A percentile compares a stretch with the other conserved stretches of the same genome.
These are phyloP conservation scores for Saguinus midas DNA, from an alignment of 2,113 vertebrate species.

Conservation along the genomic window DNA sequence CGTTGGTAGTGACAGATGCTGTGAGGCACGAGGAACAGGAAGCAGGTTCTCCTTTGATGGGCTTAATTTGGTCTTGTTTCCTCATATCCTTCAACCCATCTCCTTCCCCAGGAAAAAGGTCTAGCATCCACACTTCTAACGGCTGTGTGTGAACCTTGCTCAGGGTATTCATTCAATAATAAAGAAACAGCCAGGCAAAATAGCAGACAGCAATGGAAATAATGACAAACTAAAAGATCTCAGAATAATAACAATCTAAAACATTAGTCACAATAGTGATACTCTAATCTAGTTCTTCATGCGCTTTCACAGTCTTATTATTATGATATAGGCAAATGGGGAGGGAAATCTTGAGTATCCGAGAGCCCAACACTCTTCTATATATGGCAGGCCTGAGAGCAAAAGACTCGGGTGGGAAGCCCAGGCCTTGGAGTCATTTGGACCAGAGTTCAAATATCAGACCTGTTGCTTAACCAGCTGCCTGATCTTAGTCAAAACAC, in stretches of 20 bases:
- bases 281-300: not conserved
- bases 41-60: not conserved
- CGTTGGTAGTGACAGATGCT: not conserved
- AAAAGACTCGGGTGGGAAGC: not conserved
- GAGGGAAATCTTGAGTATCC: accelerated
- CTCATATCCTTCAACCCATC: constrained; percentile 21
- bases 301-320: not conserved
- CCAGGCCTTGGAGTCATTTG: not conserved
- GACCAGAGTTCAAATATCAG: not conserved
- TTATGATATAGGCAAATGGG: accelerated
- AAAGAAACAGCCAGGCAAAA: not conserved
- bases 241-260: not conserved
- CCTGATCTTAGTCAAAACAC: not conserved
- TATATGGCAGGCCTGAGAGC: not conserved
- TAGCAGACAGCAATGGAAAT: not conserved
- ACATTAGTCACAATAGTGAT: not conserved
- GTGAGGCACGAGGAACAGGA: constrained; percentile 12
- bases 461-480: not conserved
- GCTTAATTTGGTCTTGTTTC: constrained; percentile 10
- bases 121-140: constrained; percentile 53
- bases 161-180: not conserved
- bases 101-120: constrained; percentile 62
- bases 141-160: constrained; percentile 18
- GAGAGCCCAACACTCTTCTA: not conserved
- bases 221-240: not conserved